Conservation (phyloP, 2,797 vertebrate species). For the Sebastes baramenuke region DNA sequence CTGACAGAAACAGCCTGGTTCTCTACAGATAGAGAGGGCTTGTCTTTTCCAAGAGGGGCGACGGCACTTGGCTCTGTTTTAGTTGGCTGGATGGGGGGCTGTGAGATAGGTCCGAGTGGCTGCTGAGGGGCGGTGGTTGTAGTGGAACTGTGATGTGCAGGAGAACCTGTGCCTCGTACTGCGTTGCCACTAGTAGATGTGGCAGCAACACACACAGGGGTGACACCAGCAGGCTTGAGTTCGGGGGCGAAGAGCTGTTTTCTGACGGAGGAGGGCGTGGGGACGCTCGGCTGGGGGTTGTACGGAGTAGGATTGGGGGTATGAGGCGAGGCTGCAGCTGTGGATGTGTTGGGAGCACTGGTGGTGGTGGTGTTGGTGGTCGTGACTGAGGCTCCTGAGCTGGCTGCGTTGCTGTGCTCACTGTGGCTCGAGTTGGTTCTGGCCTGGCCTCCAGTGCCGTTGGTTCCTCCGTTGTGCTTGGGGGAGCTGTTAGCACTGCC, state of each 20-base stretch:
- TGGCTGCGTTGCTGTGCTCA: slow-evolving; percentile 79
- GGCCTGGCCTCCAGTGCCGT: slow-evolving; percentile 51
- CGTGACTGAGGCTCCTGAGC: slow-evolving; percentile 73
- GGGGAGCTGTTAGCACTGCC: slow-evolving; percentile 96
- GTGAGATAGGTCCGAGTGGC: slow-evolving; percentile 80
- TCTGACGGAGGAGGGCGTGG: slow-evolving; percentile 92
- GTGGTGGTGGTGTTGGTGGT: slow-evolving; percentile 79
- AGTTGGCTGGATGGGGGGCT: slow-evolving; percentile 76
- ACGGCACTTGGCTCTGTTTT: slow-evolving; percentile 86
- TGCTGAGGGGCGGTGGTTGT: slow-evolving; percentile 76
- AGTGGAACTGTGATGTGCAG: slow-evolving; percentile 83
- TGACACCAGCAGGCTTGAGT: slow-evolving; percentile 82
- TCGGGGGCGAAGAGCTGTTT: slow-evolving; percentile 94
- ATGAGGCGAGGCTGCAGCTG: slow-evolving; percentile 63
- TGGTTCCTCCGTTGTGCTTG: slow-evolving; percentile 89
- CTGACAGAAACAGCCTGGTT: slow-evolving; percentile 63
- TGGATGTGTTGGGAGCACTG: slow-evolving; percentile 82
- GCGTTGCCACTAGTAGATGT: slow-evolving; percentile 71
- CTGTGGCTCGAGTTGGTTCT: slow-evolving; percentile 76
- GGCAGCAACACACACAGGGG: slow-evolving; percentile 79
- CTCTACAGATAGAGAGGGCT: slow-evolving; percentile 72
- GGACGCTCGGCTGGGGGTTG: slow-evolving; percentile 84
- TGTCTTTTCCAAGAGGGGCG: slow-evolving; percentile 86
- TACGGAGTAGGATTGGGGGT: slow-evolving; percentile 75
- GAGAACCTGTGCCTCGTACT: slow-evolving; percentile 74